These are phyloP conservation scores for Pristionchus fissidentatus DNA, from an alignment of 2,888 invertebrate genomes.

Conservation along the genomic window DNA sequence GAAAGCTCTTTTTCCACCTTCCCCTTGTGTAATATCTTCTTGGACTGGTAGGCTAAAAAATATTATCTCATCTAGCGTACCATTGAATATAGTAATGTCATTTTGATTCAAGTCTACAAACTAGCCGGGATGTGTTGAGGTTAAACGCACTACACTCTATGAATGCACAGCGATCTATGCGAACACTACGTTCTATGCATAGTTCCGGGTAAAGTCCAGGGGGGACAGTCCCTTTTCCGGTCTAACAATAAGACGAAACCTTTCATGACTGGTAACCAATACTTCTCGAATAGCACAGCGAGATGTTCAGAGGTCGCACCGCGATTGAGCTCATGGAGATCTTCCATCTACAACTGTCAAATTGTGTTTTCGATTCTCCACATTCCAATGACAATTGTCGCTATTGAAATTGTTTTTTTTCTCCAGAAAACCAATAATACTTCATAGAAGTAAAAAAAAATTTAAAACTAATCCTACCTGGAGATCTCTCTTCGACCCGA, in stretches of 20 bases:
- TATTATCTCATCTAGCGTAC: no score
- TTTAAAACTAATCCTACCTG: conserved; percentile 36
- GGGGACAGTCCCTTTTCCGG: background rate
- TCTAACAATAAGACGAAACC: conserved; percentile 45
- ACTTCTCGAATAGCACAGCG: conserved; percentile 62
- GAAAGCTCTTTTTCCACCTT: conserved; percentile 49
- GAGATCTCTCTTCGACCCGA: conserved; percentile 66
- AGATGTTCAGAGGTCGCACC: conserved; percentile 60
- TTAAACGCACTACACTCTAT: no score
- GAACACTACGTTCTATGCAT: no score
- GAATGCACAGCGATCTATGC: no score
- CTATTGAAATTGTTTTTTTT: no score
- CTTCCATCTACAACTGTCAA: conserved; percentile 53
- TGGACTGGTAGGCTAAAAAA: no score
- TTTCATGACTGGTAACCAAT: conserved; percentile 64
- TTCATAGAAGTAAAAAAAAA: background rate
- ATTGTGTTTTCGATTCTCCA: background rate
- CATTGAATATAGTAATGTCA: no score
- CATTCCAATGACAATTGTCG: no score
- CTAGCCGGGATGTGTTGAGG: no score
- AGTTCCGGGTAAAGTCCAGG: no score
- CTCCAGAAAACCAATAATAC: background rate
- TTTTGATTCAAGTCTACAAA: no score
- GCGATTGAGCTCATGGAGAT: conserved; percentile 70
- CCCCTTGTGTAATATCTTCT: no score